phyloP scores from a whole-genome alignment of 2,797 vertebrate species.

The Takifugu ocellatus region DNA sequence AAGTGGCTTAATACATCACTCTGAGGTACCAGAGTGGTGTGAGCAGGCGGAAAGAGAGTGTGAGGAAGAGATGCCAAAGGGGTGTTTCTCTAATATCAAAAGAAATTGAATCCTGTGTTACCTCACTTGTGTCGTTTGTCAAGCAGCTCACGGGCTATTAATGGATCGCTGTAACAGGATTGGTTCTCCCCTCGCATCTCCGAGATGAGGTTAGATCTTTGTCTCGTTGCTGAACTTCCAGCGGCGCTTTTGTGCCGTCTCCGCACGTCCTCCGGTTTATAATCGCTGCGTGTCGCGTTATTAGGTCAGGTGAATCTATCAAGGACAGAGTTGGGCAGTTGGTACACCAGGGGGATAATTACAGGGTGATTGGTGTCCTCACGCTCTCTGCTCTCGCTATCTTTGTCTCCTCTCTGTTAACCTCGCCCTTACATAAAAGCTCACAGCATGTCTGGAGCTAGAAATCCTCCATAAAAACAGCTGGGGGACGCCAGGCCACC shows the following conservation, averaged over 20 bases:
- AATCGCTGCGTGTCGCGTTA: conserved; percentile 66
- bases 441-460: conserved; percentile 45
- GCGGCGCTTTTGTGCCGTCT: conserved; percentile 69
- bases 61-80: conserved; percentile 83
- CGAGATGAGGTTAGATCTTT: conserved; percentile 69
- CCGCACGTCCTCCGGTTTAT: conserved; percentile 46
- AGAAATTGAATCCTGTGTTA: conserved; percentile 70
- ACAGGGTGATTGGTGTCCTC: conserved; percentile 77
- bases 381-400: conserved; percentile 65
- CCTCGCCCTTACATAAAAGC: conserved; percentile 57
- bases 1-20: conserved; percentile 97
- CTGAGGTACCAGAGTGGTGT: conserved; percentile 77
- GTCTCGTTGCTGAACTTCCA: conserved; percentile 66
- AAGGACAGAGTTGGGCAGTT: conserved; percentile 70
- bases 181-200: conserved; percentile 61
- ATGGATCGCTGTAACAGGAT: conserved; percentile 62
- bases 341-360: conserved; percentile 74
- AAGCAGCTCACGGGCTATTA: conserved; percentile 73
- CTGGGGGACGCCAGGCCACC: conserved; percentile 28
- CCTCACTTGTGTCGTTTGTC: conserved; percentile 63
- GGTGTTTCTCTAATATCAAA: conserved; percentile 89
- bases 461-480: conserved; percentile 47
- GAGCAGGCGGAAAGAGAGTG: conserved; percentile 62
- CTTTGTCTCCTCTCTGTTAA: conserved; percentile 66
- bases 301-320: conserved; percentile 76